Evolutionary conservation across 2,113 vertebrate genomes (phyloP), one percentile per base, ranked within the genome.

Genomic region (Apistogramma diplotaenia): DNA sequence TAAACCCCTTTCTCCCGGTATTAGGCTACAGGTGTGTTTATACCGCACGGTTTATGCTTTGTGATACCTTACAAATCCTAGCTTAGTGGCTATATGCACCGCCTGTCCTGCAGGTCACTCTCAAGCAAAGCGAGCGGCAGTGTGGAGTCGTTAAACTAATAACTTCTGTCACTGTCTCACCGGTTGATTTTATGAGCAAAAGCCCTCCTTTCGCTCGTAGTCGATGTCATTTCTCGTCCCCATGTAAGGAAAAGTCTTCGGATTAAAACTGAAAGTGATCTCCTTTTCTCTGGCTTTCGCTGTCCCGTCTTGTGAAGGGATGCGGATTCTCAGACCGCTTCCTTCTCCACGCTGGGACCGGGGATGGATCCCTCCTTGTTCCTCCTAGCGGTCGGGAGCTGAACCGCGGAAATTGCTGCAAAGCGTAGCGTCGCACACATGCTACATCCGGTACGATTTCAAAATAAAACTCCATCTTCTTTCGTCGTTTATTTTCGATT

Each of bases 141-240:
- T 21, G 25, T 55, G 58, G 73, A 16, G 77, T 80, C 13, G 46
- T 59, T 23, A 58, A 85, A 89, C 83, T n/a, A 72, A 71, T 59
- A 92, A 92, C 87, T 92, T 92, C 43, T 55, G 75, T 62, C 10
- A 3, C 21, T 4, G 27, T 15, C 85, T 94, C 95, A 97, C 97
- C 97, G 96, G 95, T 96, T 97, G 88, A 97, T 97, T 91, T 96
- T 97, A 88, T 97, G 96, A 80, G 96, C 96, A 89, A 97, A 97
- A 83, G 97, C 97, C 92, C 97, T 96, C 93, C 96, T 95, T 61
- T 97, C 97, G 82, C 93, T 94, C 49, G 93, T 89, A 21, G 96
- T 93, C 54, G 95, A 95, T 86, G 95, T 91, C 95, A 94, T 94
- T 59, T 58, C 78, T 79, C 59, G 43, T 84, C 85, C 70, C 85